A percentile compares a stretch with the other conserved stretches of the same genome.
phyloP scores from a whole-genome alignment of 1,140 invertebrate species.

The Sminthurides bifidus region DNA sequence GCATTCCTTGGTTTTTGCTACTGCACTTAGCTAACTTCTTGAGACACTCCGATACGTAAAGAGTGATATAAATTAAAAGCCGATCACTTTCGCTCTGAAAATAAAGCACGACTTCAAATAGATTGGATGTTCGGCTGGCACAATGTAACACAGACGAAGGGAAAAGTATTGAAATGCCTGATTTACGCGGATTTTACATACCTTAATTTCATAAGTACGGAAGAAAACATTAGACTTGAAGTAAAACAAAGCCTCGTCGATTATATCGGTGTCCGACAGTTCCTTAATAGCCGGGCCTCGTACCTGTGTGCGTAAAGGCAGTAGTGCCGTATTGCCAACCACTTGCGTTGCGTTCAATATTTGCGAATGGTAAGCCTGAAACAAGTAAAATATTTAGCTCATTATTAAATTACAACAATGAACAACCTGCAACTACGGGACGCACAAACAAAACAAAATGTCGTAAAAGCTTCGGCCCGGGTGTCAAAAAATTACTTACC shows the following conservation, averaged over 20 bases:
- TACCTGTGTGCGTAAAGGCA: constrained; percentile 73
- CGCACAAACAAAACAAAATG: no score
- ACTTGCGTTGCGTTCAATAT: constrained; percentile 56
- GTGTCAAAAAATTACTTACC: no score
- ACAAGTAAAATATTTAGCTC: no score
- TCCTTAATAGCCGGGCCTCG: constrained; percentile 73
- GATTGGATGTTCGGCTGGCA: no score
- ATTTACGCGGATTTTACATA: no score
- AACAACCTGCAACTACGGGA: no score
- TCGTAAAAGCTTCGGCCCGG: no score
- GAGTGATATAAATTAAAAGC: constrained; percentile 91
- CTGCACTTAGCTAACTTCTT: constrained; percentile 86
- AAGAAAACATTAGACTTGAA: constrained; percentile 99
- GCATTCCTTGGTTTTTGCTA: constrained; percentile 75
- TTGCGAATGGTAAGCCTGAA: constrained; percentile 92
- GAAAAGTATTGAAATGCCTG: no score
- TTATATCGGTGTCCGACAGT: constrained; percentile 68
- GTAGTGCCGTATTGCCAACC: constrained; percentile 85
- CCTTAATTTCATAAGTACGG: constrained; percentile 95
- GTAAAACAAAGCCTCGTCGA: constrained; percentile 93
- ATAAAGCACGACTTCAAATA: no score
- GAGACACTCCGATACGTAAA: constrained; percentile 98
- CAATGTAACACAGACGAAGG: no score
- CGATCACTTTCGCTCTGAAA: constrained; percentile 85
- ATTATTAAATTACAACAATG: no score